Percentiles rank a stretch among this genome's conserved stretches.
Evolutionary conservation across 1,140 invertebrate genomes (phyloP).

Genomic region (Matsumurasca onukii): DNA sequence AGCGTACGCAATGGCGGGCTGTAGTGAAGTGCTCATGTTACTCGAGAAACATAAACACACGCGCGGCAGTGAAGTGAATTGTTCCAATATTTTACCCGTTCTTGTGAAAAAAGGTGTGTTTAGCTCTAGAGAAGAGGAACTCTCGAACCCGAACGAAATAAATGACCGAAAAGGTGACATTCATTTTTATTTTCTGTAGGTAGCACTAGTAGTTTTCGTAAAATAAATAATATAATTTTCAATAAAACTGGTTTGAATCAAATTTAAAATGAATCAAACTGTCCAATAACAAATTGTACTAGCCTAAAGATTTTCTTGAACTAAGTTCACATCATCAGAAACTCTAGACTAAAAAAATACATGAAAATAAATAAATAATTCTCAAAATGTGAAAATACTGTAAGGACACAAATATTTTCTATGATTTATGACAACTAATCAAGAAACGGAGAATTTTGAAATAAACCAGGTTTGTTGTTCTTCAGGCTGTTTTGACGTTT

Average conservation of each 20-base stretch:
- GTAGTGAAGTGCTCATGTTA: constrained; percentile 45
- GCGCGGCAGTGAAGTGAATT: constrained; percentile 45
- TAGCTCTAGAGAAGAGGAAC: constrained; percentile 46
- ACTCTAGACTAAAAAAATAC: too few species aligned
- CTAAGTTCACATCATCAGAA: too few species aligned
- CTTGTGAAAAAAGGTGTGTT: constrained; percentile 49
- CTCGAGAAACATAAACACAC: constrained; percentile 48
- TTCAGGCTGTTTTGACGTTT: too few species aligned
- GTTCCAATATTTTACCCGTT: constrained; percentile 46
- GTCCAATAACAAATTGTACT: too few species aligned
- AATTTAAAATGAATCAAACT: background rate
- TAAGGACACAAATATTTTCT: too few species aligned
- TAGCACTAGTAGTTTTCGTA: background rate
- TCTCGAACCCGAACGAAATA: constrained; percentile 43
- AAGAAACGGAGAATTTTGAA: too few species aligned
- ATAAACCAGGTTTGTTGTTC: too few species aligned
- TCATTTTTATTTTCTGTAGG: background rate
- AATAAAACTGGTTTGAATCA: background rate
- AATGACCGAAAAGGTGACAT: constrained; percentile 42
- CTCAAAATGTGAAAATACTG: too few species aligned
- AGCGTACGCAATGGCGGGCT: constrained; percentile 43
- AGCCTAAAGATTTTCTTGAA: too few species aligned
- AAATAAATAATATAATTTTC: background rate
- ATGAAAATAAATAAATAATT: too few species aligned
- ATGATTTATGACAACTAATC: too few species aligned